Evolutionary conservation across 37 sponge, comb jelly and placozoan genomes (phyloP).

Genomic region (Agelas oroides): DNA sequence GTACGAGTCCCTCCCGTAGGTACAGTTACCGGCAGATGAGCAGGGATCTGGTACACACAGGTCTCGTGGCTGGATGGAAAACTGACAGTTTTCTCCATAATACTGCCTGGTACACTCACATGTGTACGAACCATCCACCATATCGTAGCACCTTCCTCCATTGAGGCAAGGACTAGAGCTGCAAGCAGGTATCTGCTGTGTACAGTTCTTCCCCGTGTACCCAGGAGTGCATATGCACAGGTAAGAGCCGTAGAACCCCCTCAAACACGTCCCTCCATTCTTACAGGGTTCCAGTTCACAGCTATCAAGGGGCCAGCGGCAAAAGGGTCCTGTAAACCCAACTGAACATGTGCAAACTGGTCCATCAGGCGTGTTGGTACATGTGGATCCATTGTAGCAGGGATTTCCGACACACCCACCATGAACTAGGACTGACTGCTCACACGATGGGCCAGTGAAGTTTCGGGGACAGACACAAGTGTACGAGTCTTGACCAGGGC

Average conservation of each 20-base stretch:
- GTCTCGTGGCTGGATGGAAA: conserved; percentile 36
- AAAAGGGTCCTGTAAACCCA: conserved; percentile 75
- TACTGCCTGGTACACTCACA: conserved; percentile 57
- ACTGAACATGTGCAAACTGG: conserved; percentile 67
- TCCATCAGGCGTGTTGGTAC: conserved; percentile 32
- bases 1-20: conserved; percentile 44
- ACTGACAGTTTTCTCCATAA: conserved; percentile 60
- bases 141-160: conserved; percentile 68
- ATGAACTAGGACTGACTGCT: neutral
- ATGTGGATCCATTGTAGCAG: conserved; percentile 74
- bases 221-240: conserved; percentile 53
- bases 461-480: conserved; percentile 64
- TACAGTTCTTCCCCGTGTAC: conserved; percentile 66
- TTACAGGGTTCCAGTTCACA: conserved; percentile 79
- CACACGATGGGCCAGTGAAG: conserved; percentile 52
- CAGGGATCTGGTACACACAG: conserved; percentile 39
- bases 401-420: conserved; percentile 72
- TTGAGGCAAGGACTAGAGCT: conserved; percentile 64
- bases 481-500: conserved; percentile 42
- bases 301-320: conserved; percentile 71
- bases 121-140: conserved; percentile 27
- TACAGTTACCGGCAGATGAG: conserved; percentile 39
- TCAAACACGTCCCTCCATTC: conserved; percentile 69
- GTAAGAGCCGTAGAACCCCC: conserved; percentile 74
- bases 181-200: conserved; percentile 27